Conservation (phyloP, 1,140 invertebrate genomes). For the Brachionus calyciflorus region DNA sequence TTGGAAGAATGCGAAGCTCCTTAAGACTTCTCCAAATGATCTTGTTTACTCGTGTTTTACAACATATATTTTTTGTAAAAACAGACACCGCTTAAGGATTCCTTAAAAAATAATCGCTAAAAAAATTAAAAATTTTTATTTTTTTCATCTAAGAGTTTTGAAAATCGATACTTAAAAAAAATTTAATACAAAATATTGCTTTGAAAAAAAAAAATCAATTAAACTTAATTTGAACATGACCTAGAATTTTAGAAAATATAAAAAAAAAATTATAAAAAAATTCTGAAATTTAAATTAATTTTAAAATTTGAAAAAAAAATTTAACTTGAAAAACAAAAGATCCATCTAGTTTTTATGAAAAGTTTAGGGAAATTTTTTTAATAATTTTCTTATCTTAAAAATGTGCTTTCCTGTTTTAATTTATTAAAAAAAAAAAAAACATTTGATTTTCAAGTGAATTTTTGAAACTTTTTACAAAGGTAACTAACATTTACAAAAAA, state of each 20-base stretch:
- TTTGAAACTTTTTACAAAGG: background rate
- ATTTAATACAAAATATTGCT: background rate
- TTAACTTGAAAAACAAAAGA: background rate
- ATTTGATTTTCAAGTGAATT: too few relatives aligned
- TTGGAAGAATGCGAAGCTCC: too few relatives aligned
- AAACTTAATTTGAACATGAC: conserved; percentile 22
- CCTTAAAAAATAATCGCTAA: too few relatives aligned
- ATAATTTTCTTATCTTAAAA: background rate
- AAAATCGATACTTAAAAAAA: conserved; percentile 20
- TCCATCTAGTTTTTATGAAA: background rate
- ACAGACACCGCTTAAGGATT: too few relatives aligned
- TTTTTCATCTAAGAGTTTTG: too few relatives aligned
- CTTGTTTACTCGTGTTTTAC: too few relatives aligned
- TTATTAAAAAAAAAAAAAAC: too few relatives aligned
- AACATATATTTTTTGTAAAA: too few relatives aligned
- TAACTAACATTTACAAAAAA: conserved; percentile 3
- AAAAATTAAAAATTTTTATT: too few relatives aligned
- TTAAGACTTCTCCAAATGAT: too few relatives aligned
- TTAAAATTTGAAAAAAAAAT: background rate
- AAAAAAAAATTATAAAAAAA: conserved; percentile 9
- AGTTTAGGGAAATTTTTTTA: background rate
- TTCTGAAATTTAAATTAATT: background rate
- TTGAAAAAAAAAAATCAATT: conserved; percentile 17
- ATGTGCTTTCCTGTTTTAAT: conserved; percentile 8
- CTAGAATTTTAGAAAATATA: conserved; percentile 20